Percentiles rank a stretch among this genome's conserved stretches.
These are phyloP conservation scores for Axinella damicornis DNA, from an alignment of 37 sponge, comb jelly and placozoan species.

Conservation along the genomic window DNA sequence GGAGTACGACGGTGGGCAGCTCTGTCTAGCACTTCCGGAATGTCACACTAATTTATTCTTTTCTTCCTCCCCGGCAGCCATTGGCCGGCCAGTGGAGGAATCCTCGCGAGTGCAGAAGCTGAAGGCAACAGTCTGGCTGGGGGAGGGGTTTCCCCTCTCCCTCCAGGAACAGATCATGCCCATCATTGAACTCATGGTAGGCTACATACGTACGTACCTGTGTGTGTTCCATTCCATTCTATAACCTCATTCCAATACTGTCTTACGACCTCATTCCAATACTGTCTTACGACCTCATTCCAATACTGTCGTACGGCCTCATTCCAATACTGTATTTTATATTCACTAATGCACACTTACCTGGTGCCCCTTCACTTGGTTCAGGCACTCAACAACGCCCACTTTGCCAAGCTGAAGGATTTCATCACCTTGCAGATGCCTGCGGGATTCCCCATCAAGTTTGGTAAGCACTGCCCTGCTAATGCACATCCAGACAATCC, in stretches of 20 bases:
- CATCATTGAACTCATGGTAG: constrained; percentile 90
- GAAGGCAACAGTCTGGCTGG: constrained; percentile 94
- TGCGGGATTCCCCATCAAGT: constrained; percentile 95
- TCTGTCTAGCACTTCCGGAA: too few relatives aligned
- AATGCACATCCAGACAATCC: too few relatives aligned
- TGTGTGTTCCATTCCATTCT: too few relatives aligned
- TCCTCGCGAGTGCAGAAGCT: constrained; percentile 78
- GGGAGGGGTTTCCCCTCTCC: constrained; percentile 91
- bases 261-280: too few relatives aligned
- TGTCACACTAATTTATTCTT: background rate
- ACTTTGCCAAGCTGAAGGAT: constrained; percentile 96
- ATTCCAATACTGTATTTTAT: too few relatives aligned
- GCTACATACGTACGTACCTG: too few relatives aligned
- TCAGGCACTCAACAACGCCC: constrained; percentile 80
- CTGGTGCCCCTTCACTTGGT: too few relatives aligned
- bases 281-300: too few relatives aligned
- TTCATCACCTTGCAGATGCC: constrained; percentile 97
- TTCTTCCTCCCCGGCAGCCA: constrained; percentile 31
- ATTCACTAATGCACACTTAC: too few relatives aligned
- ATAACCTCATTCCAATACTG: too few relatives aligned
- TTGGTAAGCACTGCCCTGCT: constrained; percentile 73
- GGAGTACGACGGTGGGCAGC: constrained; percentile 72
- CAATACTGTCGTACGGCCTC: too few relatives aligned
- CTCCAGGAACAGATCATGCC: constrained; percentile 93
- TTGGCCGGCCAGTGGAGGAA: constrained; percentile 80